Evolutionary conservation across 2,888 invertebrate genomes (phyloP).

Genomic region (Ectemnius continuus): DNA sequence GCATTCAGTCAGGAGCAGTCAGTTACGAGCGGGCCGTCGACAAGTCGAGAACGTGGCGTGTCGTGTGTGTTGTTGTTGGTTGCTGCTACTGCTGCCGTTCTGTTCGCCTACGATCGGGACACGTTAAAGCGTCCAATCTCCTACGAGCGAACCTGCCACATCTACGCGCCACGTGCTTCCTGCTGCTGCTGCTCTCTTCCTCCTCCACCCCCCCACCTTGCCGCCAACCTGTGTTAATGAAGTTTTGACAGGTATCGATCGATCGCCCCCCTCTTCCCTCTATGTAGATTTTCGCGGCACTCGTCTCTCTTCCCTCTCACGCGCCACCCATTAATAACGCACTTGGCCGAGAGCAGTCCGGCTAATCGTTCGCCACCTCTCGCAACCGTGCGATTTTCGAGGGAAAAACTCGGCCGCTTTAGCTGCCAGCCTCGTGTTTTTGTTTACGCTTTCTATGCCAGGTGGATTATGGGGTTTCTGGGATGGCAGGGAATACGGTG

Average conservation of each 20-base stretch:
- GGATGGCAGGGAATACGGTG: too few species aligned
- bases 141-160: too few species aligned
- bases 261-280: constrained; percentile 2
- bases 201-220: neutral
- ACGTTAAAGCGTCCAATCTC: too few species aligned
- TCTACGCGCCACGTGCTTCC: constrained; percentile 30
- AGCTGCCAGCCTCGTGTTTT: too few species aligned
- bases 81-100: neutral
- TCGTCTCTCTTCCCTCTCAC: constrained; percentile 4
- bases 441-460: too few species aligned
- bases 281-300: constrained; percentile 26
- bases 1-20: constrained; percentile 75
- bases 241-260: constrained; percentile 51
- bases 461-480: too few species aligned
- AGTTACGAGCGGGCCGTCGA: constrained; percentile 77
- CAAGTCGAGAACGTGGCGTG: constrained; percentile 64
- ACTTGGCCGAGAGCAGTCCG: neutral
- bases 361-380: neutral
- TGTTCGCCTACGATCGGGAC: too few species aligned
- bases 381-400: too few species aligned
- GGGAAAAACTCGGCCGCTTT: too few species aligned
- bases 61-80: too few species aligned
- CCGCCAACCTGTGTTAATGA: constrained; percentile 23
- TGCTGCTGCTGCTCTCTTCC: neutral
- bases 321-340: constrained; percentile 30